A percentile compares a stretch with the other conserved stretches of the same genome.
phyloP scores from a whole-genome alignment of 2,888 invertebrate species.

The Halictus quadricinctus region DNA sequence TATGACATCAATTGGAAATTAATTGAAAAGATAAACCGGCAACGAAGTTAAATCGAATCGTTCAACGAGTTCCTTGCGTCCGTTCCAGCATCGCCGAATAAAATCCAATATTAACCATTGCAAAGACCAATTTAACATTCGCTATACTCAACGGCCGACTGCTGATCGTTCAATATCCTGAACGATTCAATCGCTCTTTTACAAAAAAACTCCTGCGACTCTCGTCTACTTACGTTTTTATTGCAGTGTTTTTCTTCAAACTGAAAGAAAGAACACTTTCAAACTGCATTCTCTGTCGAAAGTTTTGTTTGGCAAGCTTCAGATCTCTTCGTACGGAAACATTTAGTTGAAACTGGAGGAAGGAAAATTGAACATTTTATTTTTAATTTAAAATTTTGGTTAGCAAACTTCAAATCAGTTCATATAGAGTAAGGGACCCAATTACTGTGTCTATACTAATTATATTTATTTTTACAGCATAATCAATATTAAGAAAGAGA shows the following conservation, averaged over 20 bases:
- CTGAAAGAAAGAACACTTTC: background rate
- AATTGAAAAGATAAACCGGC: slow-evolving; percentile 9
- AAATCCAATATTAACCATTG: slow-evolving; percentile 19
- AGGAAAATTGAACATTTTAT: background rate
- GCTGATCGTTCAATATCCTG: background rate
- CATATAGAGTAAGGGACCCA: too few relatives aligned
- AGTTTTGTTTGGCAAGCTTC: background rate
- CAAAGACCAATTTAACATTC: slow-evolving; percentile 22
- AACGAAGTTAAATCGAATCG: slow-evolving; percentile 25
- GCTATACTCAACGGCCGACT: background rate
- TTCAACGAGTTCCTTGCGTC: slow-evolving; percentile 18
- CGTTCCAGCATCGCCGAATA: background rate
- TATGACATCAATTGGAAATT: slow-evolving; percentile 21
- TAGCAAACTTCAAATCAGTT: background rate
- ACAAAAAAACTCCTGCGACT: background rate
- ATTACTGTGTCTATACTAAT: too few relatives aligned
- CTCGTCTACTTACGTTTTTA: background rate
- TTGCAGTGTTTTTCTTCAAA: background rate
- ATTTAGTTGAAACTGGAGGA: background rate
- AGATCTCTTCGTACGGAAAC: background rate
- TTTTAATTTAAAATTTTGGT: background rate
- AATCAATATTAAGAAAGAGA: too few relatives aligned
- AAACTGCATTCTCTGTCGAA: background rate
- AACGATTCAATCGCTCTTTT: background rate
- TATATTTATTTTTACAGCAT: too few relatives aligned